Evolutionary conservation across 2,888 invertebrate genomes (phyloP).

Genomic region (Neocrepidodera transversa): DNA sequence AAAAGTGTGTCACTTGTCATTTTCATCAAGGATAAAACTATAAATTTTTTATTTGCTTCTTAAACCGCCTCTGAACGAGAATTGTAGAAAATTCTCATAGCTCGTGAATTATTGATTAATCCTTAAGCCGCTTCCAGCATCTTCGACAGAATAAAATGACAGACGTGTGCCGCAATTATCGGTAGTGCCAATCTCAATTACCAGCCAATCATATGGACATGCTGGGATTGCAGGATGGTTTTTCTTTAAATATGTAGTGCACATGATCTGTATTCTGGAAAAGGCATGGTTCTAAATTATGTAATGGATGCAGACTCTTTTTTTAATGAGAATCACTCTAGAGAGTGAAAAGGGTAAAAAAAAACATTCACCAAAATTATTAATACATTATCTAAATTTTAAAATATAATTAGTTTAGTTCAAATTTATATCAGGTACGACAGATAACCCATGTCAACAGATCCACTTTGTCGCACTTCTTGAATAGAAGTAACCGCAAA

Average conservation of each 20-base stretch:
- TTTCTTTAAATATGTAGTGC: constrained; percentile 2
- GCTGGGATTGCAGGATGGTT: constrained; percentile 12
- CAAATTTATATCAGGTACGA: too few species aligned
- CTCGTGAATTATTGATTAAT: constrained; percentile 22
- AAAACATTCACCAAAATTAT: too few species aligned
- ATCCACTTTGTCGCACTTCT: too few species aligned
- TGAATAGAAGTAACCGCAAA: too few species aligned
- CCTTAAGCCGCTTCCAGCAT: constrained; percentile 6
- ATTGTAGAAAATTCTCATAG: constrained; percentile 4
- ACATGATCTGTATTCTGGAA: constrained; percentile 3
- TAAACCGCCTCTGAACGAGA: not conserved
- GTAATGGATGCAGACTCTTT: not conserved
- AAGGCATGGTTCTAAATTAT: not conserved
- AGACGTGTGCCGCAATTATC: constrained; percentile 15
- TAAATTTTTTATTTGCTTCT: too few species aligned
- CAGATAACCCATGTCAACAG: too few species aligned
- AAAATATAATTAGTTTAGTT: too few species aligned
- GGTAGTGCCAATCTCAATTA: constrained; percentile 20
- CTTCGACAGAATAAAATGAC: constrained; percentile 8
- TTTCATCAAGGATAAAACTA: too few species aligned
- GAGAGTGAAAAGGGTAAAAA: too few species aligned
- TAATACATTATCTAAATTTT: too few species aligned
- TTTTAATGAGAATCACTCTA: too few species aligned
- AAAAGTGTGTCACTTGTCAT: too few species aligned
- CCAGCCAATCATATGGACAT: constrained; percentile 19